Base-by-base conservation (phyloP, 2,113 vertebrate species). In the Corythornis cristatus region DNA sequence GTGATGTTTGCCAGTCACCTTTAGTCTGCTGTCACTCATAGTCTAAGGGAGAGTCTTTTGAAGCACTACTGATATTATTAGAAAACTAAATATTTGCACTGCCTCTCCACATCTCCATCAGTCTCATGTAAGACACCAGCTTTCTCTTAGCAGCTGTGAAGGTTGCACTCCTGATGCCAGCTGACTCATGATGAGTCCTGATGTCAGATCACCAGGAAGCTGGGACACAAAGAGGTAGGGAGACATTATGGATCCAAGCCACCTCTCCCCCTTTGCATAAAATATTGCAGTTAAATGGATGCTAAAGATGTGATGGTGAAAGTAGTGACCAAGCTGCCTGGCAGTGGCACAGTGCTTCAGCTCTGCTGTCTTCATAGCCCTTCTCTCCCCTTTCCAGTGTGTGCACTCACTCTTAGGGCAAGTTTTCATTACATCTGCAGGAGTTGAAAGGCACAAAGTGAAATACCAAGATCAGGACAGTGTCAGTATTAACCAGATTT, bases 61-160 rank as follows among this genome's bases (percentile, higher is more conserved):
- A 94, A 92, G 85, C 35, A 57, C 50, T 76, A 11, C 31, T 40
- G 29, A 71, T 93, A 65, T 28, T 87, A 85, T 51, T 86, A 78
- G 91, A 87, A 93, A 84, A 67, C n/a, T 74, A 95, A 95, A 91
- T 95, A 96, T 96, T 94, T 91, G 91, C 85, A 42, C 29, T 89
- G 54, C 67, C 84, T 94, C 87, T 93, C 86, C 2, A 9, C 31
- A 88, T 65, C 83, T 89, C 85, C 85, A 48, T 23, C 65, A 50
- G 61, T 6, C 56, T 68, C 89, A 67, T 50, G 17, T 14, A 91
- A 85, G 78, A 76, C 66, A 90, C 11, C 42, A 35, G 71, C 25
- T 70, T 76, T 73, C 67, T 92, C 20, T 65, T 74, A 83, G 43
- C 60, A 56, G 48, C 37, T 2, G 2, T 62, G 73, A 76, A 80